Evolutionary conservation across 2,797 vertebrate genomes (phyloP).

Genomic region (Bradypus variegatus): DNA sequence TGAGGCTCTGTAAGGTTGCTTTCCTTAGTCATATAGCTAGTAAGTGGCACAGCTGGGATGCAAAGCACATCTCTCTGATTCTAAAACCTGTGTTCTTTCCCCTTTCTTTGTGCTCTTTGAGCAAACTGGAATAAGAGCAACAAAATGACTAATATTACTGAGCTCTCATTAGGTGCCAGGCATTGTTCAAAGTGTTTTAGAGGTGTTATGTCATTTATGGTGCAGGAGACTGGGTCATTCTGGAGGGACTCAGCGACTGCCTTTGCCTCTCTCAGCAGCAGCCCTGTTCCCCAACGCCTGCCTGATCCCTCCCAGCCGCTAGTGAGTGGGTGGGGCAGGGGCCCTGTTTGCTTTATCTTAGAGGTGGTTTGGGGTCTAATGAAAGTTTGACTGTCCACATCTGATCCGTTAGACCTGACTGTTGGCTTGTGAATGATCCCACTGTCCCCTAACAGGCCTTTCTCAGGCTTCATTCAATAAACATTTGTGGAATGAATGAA

Average conservation of each 20-base stretch:
- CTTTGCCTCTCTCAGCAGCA: background rate
- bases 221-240: background rate
- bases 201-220: background rate
- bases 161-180: background rate
- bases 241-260: background rate
- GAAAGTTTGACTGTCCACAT: conserved; percentile 59
- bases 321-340: background rate
- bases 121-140: background rate
- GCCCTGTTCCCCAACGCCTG: background rate
- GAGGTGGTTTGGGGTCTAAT: conserved; percentile 56
- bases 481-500: conserved; percentile 62
- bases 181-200: background rate
- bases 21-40: background rate
- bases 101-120: background rate
- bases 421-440: conserved; percentile 59
- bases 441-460: conserved; percentile 41
- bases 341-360: conserved; percentile 38
- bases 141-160: background rate
- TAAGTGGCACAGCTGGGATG: background rate
- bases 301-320: background rate
- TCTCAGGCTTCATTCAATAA: conserved; percentile 51
- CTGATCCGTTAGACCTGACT: conserved; percentile 52
- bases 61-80: background rate
- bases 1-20: background rate
- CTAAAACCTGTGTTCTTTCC: background rate